Evolutionary conservation across 2,113 vertebrate genomes (phyloP).

Genomic region (Blennius ocellaris): DNA sequence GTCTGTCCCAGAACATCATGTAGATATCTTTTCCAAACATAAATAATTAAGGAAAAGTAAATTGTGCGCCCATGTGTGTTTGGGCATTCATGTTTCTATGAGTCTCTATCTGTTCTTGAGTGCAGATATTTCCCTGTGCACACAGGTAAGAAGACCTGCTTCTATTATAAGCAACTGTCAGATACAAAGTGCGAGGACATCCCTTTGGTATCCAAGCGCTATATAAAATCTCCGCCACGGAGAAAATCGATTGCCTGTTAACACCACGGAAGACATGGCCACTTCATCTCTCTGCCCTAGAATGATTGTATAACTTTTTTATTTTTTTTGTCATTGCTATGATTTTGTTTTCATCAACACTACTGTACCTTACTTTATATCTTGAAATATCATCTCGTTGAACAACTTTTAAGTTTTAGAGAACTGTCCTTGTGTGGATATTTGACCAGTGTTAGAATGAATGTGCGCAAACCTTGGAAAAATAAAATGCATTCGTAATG

Average conservation of each 20-base stretch:
- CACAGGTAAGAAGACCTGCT: constrained; percentile 89
- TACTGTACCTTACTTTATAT: constrained; percentile 8
- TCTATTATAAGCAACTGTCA: constrained; percentile 92
- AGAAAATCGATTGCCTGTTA: constrained; percentile 84
- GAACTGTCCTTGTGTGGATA: background rate
- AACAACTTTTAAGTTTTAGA: constrained; percentile 2
- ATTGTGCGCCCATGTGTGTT: constrained; percentile 25
- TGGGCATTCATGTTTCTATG: constrained; percentile 54
- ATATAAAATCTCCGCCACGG: constrained; percentile 92
- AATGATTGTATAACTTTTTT: constrained; percentile 44
- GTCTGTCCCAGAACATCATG: constrained; percentile 20
- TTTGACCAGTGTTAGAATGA: constrained; percentile 17
- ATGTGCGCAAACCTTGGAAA: constrained; percentile 14
- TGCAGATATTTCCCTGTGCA: constrained; percentile 84
- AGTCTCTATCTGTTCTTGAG: constrained; percentile 73
- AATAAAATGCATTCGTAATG: constrained; percentile 36
- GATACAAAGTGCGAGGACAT: constrained; percentile 87
- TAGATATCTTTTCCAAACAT: constrained; percentile 42
- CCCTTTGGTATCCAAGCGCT: constrained; percentile 89
- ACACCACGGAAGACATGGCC: constrained; percentile 86
- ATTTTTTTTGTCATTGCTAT: constrained; percentile 17
- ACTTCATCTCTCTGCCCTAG: constrained; percentile 86
- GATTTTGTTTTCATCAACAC: constrained; percentile 10
- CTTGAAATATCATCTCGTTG: constrained; percentile 6
- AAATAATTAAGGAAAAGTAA: constrained; percentile 39